Evolutionary conservation across 2,888 invertebrate genomes (phyloP).

Genomic region (Scaptomyza flava): DNA sequence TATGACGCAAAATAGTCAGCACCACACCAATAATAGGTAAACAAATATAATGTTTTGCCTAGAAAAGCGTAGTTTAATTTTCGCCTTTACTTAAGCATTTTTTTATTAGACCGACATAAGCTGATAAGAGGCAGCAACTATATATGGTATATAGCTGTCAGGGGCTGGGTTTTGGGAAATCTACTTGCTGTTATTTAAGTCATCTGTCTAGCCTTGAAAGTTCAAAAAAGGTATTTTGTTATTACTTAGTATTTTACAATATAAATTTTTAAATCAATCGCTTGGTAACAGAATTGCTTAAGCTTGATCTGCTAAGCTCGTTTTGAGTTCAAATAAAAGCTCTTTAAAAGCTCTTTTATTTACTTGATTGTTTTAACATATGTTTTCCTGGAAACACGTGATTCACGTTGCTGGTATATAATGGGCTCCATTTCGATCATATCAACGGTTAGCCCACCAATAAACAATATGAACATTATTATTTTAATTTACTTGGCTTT

Average conservation of each 20-base stretch:
- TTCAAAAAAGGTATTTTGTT: constrained; percentile 2
- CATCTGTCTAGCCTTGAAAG: constrained; percentile 12
- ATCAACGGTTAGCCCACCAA: constrained; percentile 13
- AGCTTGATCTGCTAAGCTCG: too few relatives aligned
- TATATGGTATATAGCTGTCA: neutral
- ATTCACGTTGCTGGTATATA: constrained; percentile 4
- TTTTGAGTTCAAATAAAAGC: too few relatives aligned
- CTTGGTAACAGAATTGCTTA: constrained; percentile 9
- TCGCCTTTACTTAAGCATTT: too few relatives aligned
- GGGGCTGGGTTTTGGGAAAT: constrained; percentile 37
- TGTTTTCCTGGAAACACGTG: neutral
- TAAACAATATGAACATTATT: constrained; percentile 2
- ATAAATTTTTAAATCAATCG: constrained; percentile 2
- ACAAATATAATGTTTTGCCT: too few relatives aligned
- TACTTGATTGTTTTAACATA: neutral
- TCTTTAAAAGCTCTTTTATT: neutral
- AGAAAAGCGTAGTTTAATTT: too few relatives aligned
- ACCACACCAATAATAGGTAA: too few relatives aligned
- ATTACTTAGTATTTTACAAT: neutral
- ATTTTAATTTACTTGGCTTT: neutral
- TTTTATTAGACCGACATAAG: constrained; percentile 3
- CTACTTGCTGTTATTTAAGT: constrained; percentile 7
- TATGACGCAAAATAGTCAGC: too few relatives aligned
- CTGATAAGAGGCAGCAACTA: constrained; percentile 31
- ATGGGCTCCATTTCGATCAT: constrained; percentile 20